phyloP scores from a whole-genome alignment of 2,888 invertebrate species.

The Pollenia angustigena region DNA sequence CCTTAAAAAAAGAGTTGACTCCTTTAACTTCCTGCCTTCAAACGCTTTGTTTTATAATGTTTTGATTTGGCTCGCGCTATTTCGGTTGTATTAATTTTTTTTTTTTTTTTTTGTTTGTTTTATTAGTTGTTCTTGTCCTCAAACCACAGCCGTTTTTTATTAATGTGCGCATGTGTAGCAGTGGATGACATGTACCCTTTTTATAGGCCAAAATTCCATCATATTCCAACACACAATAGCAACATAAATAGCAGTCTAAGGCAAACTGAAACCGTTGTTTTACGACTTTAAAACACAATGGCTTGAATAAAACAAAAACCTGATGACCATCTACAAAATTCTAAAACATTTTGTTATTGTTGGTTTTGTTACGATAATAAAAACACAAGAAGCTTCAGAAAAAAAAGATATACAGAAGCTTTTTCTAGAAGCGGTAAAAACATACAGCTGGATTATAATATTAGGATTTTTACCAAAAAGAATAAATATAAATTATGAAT shows the following conservation, averaged over 20 bases:
- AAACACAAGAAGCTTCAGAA: slow-evolving; percentile 63
- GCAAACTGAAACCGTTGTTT: slow-evolving; percentile 49
- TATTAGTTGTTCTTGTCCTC: slow-evolving; percentile 35
- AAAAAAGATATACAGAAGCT: slow-evolving; percentile 56
- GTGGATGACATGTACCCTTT: slow-evolving; percentile 72
- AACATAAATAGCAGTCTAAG: background rate
- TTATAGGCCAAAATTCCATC: slow-evolving; percentile 66
- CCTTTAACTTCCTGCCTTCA: background rate
- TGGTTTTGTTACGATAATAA: slow-evolving; percentile 41
- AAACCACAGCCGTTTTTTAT: slow-evolving; percentile 14
- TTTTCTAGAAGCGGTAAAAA: slow-evolving; percentile 48
- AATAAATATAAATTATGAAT: slow-evolving; percentile 55
- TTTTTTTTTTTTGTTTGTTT: slow-evolving; percentile 20
- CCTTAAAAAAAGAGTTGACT: background rate
- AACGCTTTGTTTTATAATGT: slow-evolving; percentile 60
- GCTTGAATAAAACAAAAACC: slow-evolving; percentile 16
- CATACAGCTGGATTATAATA: slow-evolving; percentile 52
- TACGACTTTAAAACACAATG: slow-evolving; percentile 64
- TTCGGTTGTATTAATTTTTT: slow-evolving; percentile 1
- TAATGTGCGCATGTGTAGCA: slow-evolving; percentile 44
- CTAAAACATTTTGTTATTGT: slow-evolving; percentile 33
- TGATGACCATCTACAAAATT: slow-evolving; percentile 20
- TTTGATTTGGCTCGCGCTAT: slow-evolving; percentile 74
- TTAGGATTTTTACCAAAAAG: slow-evolving; percentile 27
- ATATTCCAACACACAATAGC: slow-evolving; percentile 5